Evolutionary conservation across 2,888 invertebrate genomes (phyloP), one percentile per base, ranked within the genome.

Genomic region (Micoletzkya japonica): DNA sequence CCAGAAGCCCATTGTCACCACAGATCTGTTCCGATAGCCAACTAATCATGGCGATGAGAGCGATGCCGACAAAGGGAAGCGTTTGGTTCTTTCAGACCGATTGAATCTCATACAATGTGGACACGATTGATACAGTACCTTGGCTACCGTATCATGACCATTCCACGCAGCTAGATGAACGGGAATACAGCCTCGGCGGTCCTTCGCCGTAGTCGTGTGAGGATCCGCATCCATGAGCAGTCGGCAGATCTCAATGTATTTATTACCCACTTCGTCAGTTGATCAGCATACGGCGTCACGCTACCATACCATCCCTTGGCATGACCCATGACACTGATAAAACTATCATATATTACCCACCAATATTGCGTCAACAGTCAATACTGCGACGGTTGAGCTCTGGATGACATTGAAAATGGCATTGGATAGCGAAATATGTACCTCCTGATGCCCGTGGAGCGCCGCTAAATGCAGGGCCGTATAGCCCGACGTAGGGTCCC

Each of bases 391-490:
- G n/a, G n/a, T n/a, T n/a, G n/a, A n/a, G n/a, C n/a, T n/a, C n/a
- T n/a, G n/a, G n/a, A n/a, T n/a, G n/a, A n/a, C n/a, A n/a, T n/a
- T n/a, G n/a, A n/a, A n/a, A n/a, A n/a, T n/a, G n/a, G 20, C 44
- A 14, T 44, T 10, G 10, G 20, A 44, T 44, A 14, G 10, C 87
- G 61, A 89, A 30, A 30, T 89, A 2, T 91, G 90, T 34, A 91
- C 89, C 30, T 89, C 86, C 0, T 89, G 87, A 85, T 92, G 90
- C 0, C 92, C 92, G 37, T 90, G 90, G 57, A 90, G 88, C 0
- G 92, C 90, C 0, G 92, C 92, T 73, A 91, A 89, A 79, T 92
- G 91, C 6, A 93, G 88, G 0, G 92, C 90, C 0, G 91, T 91
- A 70, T 76, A 76, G 50, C 61, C 70, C 10, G 74, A 79, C 24